Conservation (phyloP, 2,797 vertebrate species). For the Anomalospiza imberbis region DNA sequence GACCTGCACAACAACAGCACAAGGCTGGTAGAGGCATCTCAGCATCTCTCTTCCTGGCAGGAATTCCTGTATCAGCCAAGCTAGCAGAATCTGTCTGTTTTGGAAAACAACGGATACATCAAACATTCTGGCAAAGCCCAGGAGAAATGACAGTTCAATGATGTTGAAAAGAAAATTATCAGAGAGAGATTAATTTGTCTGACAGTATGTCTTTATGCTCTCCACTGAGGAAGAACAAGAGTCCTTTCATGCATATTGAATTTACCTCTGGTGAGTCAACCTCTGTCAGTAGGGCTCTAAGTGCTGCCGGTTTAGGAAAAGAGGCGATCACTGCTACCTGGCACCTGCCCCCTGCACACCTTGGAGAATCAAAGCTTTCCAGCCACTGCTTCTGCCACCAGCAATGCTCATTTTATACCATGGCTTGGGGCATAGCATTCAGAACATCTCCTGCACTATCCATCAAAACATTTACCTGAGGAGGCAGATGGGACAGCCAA, state of each 20-base stretch:
- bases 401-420: neutral
- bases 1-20: neutral
- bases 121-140: neutral
- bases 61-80: neutral
- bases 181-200: slow-evolving; percentile 33
- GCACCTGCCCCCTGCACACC: neutral
- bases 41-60: neutral
- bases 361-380: neutral
- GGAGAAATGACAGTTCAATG: slow-evolving; percentile 29
- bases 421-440: neutral
- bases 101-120: neutral
- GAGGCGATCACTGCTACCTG: accelerated
- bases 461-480: neutral
- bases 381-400: neutral
- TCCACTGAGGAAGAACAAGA: neutral
- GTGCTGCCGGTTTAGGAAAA: neutral
- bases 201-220: slow-evolving; percentile 12
- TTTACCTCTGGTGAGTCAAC: neutral
- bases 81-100: neutral
- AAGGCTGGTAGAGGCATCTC: neutral
- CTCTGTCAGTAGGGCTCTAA: neutral
- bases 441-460: neutral
- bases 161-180: slow-evolving; percentile 30
- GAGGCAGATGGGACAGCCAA: accelerated
- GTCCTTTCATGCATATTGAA: neutral